Base-by-base conservation (phyloP, 2,113 vertebrate species). In the Tachuris rubrigastra region DNA sequence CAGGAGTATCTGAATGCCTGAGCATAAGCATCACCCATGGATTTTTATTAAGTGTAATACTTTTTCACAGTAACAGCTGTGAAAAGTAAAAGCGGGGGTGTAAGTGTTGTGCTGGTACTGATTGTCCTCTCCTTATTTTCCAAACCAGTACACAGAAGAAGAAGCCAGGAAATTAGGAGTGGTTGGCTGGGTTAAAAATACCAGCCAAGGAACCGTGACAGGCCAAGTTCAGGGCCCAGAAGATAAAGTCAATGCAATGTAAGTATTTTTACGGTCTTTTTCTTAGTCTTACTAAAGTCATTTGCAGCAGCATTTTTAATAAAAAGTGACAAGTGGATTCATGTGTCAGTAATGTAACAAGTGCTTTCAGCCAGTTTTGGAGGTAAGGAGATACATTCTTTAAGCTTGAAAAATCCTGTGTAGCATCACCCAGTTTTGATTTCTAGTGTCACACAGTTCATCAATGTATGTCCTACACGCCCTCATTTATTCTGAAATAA, bases 121-220 rank as follows among this genome's bases (percentile, higher is more conserved):
- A 97, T 18, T 95, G 62, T 94, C 41, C 17, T 79, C 77, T 71
- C 49, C 5, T 93, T 95, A 41, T 94, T 94, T 93, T 82, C 90
- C 77, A 89, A 92, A 97, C 73, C 97, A 99, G 99, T 99, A 99
- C 96, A 98, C 99, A 8, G 99, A 99, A 97, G 98, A 91, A 62
- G 98, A 99, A 97, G 99, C 98, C 17, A 98, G 96, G 84, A 98
- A 98, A 30, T 97, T 98, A 22, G 99, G 99, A 39, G 97, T 99
- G 94, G 98, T 99, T 59, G 99, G 99, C 96, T 99, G 99, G 99
- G 98, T 99, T 95, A 99, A 98, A 98, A 99, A 99, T 78, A 99
- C 99, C 78, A 94, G 96, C 50, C 69, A 98, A 42, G 99, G 99
- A 75, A 99, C 99, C 0, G 99, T 99, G 95, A 97, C 97, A n/a